These are phyloP conservation scores for Polypedilum pembai DNA, from an alignment of 1,140 invertebrate species.

Conservation along the genomic window DNA sequence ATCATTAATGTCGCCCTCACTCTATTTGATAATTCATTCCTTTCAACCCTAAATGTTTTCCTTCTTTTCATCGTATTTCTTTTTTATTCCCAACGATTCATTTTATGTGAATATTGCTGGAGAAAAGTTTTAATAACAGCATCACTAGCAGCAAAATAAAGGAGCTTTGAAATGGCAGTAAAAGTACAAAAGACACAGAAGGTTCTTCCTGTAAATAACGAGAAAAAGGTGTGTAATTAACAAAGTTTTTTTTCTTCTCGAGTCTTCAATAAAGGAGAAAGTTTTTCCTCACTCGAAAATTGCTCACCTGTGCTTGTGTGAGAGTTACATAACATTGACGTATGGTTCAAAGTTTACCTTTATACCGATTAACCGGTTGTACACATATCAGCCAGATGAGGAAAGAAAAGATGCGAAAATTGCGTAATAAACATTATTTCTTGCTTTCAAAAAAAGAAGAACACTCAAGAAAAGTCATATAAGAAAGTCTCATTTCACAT, in stretches of 20 bases:
- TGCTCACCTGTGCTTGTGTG: slow-evolving; percentile 15
- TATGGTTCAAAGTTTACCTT: slow-evolving; percentile 8
- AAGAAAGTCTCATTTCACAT: background rate
- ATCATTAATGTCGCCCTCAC: background rate
- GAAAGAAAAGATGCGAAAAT: slow-evolving; percentile 1
- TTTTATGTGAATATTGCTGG: too few species aligned
- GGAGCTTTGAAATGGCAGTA: background rate
- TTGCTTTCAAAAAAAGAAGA: too few species aligned
- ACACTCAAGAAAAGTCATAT: background rate
- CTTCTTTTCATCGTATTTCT: too few species aligned
- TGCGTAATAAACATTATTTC: slow-evolving; percentile 11
- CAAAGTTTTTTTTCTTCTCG: background rate
- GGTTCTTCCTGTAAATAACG: slow-evolving; percentile 7
- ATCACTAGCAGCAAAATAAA: background rate
- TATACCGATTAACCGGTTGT: slow-evolving; percentile 4
- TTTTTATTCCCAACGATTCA: too few species aligned
- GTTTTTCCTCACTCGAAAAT: slow-evolving; percentile 9
- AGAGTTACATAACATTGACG: slow-evolving; percentile 9
- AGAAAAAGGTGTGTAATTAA: slow-evolving; percentile 11
- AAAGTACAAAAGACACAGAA: slow-evolving; percentile 9
- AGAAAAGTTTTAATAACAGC: too few species aligned
- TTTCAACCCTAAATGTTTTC: too few species aligned
- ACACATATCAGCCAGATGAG: too few species aligned
- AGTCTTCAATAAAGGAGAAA: background rate
- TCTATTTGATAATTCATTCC: background rate